A percentile compares a stretch with the other conserved stretches of the same genome.
phyloP scores from a whole-genome alignment of 2,888 invertebrate species.

The Monoplex corrugatus region DNA sequence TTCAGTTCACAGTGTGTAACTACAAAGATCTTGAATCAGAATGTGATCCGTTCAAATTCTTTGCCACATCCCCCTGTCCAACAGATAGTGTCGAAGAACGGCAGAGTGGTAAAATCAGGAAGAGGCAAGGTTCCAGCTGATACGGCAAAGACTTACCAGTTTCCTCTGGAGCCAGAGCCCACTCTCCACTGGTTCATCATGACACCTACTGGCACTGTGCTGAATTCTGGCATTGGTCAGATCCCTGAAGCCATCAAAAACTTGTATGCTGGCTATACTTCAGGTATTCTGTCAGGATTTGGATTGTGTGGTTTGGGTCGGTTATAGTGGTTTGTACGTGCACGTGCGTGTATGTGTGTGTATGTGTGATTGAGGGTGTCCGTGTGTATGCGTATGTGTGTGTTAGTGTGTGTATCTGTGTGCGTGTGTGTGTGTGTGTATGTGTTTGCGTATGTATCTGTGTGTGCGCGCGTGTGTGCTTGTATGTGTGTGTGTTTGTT shows the following conservation, averaged over 20 bases:
- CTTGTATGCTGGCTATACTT: slow-evolving; percentile 48
- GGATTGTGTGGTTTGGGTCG: not conserved
- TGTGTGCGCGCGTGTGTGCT: not conserved
- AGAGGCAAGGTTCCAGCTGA: slow-evolving; percentile 39
- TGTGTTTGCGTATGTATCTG: not conserved
- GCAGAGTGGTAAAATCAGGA: slow-evolving; percentile 44
- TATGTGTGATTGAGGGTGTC: not conserved
- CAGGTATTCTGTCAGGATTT: slow-evolving; percentile 41
- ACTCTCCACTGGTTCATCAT: slow-evolving; percentile 56
- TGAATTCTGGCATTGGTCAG: slow-evolving; percentile 53
- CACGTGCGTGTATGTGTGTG: not conserved
- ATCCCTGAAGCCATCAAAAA: slow-evolving; percentile 54
- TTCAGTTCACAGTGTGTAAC: no score
- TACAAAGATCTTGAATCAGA: no score
- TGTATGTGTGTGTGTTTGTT: not conserved
- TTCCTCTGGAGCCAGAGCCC: slow-evolving; percentile 47
- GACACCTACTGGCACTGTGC: slow-evolving; percentile 50
- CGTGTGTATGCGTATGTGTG: not conserved
- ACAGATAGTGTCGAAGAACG: slow-evolving; percentile 41
- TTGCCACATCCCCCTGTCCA: no score
- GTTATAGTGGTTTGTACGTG: not conserved
- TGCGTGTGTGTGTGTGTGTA: not conserved
- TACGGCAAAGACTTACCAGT: slow-evolving; percentile 31
- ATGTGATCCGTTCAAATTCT: no score
- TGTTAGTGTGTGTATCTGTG: not conserved